Conservation (phyloP, 2,113 vertebrate species). For the Plectropomus leopardus region DNA sequence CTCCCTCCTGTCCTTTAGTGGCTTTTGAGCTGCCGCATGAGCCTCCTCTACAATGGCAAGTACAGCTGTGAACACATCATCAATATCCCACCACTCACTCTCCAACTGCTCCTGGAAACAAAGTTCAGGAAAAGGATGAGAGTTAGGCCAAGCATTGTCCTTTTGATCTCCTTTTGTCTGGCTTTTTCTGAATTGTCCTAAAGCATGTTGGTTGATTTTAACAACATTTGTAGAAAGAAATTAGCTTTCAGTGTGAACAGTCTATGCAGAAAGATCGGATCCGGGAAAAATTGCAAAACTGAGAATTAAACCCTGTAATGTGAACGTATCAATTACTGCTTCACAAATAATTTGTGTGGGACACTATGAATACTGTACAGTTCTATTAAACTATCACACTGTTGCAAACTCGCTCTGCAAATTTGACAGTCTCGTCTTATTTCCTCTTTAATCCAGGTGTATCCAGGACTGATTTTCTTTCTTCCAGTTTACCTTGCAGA, state of each 20-base stretch:
- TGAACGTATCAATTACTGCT: too few species aligned
- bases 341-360: background rate
- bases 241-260: too few species aligned
- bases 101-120: constrained; percentile 62
- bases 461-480: background rate
- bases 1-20: constrained; percentile 52
- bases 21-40: background rate
- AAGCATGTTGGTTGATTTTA: background rate
- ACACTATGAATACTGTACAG: background rate
- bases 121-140: too few species aligned
- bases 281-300: too few species aligned
- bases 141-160: rapidly evolving
- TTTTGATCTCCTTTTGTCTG: too few species aligned
- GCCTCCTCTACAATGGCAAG: constrained; percentile 35
- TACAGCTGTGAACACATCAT: constrained; percentile 34
- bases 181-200: too few species aligned
- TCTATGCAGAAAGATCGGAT: too few species aligned
- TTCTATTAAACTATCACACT: background rate
- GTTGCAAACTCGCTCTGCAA: background rate
- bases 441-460: background rate
- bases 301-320: too few species aligned
- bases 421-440: background rate
- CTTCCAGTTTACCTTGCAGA: constrained; percentile 60
- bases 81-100: constrained; percentile 31
- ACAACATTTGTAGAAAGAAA: background rate